phyloP scores from a whole-genome alignment of 2,797 vertebrate genomes.

The Taenioides sp. region DNA sequence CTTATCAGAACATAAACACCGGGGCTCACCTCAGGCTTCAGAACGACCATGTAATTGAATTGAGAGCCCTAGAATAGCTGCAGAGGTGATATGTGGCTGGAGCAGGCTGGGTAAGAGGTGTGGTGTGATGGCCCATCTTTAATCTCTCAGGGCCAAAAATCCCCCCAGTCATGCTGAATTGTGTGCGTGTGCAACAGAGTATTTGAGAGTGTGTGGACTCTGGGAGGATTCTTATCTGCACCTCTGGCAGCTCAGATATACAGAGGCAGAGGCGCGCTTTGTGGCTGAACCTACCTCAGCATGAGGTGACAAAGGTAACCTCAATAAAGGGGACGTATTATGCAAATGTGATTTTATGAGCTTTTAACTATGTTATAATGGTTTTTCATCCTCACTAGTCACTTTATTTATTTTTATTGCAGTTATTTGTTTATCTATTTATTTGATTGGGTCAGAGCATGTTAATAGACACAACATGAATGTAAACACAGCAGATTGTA shows the following conservation, averaged over 20 bases:
- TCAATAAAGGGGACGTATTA: constrained; percentile 34
- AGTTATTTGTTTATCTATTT: no score
- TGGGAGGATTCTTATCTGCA: constrained; percentile 51
- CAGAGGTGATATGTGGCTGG: constrained; percentile 12
- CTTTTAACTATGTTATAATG: no score
- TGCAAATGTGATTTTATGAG: no score
- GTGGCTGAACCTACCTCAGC: constrained; percentile 49
- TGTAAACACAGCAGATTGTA: no score
- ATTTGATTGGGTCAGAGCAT: no score
- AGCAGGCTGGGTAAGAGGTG: constrained; percentile 10
- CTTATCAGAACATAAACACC: constrained; percentile 37
- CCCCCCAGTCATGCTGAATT: constrained; percentile 4
- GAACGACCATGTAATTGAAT: constrained; percentile 45
- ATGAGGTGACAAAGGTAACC: constrained; percentile 57
- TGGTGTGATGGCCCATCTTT: constrained; percentile 30
- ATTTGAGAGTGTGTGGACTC: constrained; percentile 17
- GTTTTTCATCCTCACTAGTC: no score
- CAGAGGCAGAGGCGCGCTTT: constrained; percentile 39
- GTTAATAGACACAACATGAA: no score
- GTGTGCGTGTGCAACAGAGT: constrained; percentile 30
- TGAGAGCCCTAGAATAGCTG: constrained; percentile 32
- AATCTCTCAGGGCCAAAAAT: constrained; percentile 29
- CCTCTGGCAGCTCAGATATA: constrained; percentile 29
- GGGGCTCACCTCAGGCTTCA: constrained; percentile 24
- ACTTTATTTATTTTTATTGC: no score